Evolutionary conservation across 2,888 invertebrate species (phyloP).

Genomic region (Caenorhabditis japonica): DNA sequence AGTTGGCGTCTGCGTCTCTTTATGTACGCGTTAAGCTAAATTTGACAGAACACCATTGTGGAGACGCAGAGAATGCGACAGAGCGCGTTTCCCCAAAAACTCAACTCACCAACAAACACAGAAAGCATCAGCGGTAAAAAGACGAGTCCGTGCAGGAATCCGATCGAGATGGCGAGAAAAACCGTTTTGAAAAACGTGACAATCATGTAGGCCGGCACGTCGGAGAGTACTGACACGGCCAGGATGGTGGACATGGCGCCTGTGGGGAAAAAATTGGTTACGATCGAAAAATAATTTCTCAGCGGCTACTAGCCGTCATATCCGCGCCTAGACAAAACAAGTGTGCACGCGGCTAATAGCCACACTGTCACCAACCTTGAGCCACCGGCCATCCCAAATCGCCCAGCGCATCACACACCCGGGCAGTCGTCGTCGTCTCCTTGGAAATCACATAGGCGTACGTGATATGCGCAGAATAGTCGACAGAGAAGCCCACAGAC

Average conservation of each 20-base stretch:
- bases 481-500: conserved; percentile 96
- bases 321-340: no score
- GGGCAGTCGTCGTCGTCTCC: conserved; percentile 59
- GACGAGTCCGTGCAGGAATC: conserved; percentile 88
- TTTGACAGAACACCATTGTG: no score
- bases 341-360: no score
- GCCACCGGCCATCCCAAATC: conserved; percentile 91
- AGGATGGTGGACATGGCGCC: conserved; percentile 91
- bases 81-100: no score
- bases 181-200: conserved; percentile 89
- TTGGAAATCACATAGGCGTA: conserved; percentile 72
- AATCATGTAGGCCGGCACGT: conserved; percentile 93
- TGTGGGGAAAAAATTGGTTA: no score
- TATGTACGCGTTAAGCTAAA: no score
- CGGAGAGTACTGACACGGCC: conserved; percentile 87
- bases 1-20: no score
- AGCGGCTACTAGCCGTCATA: no score
- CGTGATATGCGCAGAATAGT: conserved; percentile 85
- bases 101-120: conserved; percentile 63
- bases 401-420: conserved; percentile 87
- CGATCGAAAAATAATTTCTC: no score
- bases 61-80: no score
- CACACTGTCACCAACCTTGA: no score
- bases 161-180: conserved; percentile 69
- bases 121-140: conserved; percentile 83